Evolutionary conservation across 2,888 invertebrate species (phyloP).

Genomic region (Leptothorax acervorum): DNA sequence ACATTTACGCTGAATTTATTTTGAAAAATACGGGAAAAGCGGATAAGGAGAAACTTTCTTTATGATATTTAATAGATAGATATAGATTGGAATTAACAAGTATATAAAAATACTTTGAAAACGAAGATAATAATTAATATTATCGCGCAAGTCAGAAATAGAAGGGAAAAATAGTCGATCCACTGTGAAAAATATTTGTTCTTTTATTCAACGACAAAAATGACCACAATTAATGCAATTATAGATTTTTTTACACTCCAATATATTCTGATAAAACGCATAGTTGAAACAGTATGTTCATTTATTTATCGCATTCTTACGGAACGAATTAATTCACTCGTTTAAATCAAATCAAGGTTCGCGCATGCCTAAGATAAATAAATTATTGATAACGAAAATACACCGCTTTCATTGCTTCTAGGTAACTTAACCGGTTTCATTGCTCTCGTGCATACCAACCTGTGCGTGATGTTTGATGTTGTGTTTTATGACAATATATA

Average conservation of each 20-base stretch:
- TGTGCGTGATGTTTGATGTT: neutral
- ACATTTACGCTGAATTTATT: neutral
- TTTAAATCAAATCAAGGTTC: slow-evolving; percentile 18
- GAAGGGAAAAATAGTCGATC: neutral
- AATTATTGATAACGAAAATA: slow-evolving; percentile 29
- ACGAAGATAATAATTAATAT: neutral
- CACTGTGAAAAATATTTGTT: neutral
- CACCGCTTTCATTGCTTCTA: neutral
- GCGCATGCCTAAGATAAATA: slow-evolving; percentile 1
- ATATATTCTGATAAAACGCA: neutral
- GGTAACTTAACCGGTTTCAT: slow-evolving; percentile 35
- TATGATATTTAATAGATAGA: neutral
- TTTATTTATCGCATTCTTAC: neutral
- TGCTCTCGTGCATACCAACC: neutral
- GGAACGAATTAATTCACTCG: slow-evolving; percentile 16
- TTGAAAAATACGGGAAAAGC: neutral
- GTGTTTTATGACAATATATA: slow-evolving; percentile 8
- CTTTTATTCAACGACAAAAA: neutral
- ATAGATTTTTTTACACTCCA: neutral
- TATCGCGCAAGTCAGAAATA: neutral
- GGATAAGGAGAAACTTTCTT: neutral
- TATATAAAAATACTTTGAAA: neutral
- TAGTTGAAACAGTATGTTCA: neutral
- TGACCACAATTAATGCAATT: neutral
- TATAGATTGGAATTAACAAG: neutral